Percentiles rank a stretch among this genome's conserved stretches.
These are phyloP conservation scores for Trachythela sp. DNA, from an alignment of 64 coral and sea anemone species.

Conservation along the genomic window DNA sequence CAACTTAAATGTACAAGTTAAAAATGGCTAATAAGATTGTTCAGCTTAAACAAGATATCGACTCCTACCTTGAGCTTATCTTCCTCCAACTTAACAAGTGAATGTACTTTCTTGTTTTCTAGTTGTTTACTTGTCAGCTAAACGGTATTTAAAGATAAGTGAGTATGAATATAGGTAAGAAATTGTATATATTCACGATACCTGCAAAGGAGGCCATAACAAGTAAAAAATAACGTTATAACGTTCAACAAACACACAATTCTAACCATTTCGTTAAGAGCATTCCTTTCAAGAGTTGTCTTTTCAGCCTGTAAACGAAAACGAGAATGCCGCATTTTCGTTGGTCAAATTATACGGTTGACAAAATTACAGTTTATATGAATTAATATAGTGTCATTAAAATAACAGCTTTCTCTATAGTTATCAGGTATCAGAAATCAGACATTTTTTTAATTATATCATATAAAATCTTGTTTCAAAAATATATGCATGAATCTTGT, in stretches of 20 bases:
- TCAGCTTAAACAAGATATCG: not conserved
- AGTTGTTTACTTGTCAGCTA: not conserved
- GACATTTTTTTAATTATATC: no score
- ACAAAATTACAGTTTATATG: no score
- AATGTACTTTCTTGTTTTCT: not conserved
- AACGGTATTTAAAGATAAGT: not conserved
- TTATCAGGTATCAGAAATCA: no score
- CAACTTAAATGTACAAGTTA: not conserved
- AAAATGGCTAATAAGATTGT: not conserved
- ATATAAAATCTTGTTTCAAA: no score
- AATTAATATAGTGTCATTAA: no score
- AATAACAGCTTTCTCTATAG: no score
- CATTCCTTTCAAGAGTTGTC: constrained; percentile 82
- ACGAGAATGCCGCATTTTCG: not conserved
- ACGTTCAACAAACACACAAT: no score
- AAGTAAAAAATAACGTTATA: no score
- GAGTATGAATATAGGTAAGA: not conserved
- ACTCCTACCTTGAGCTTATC: not conserved
- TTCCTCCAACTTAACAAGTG: not conserved
- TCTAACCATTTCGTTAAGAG: constrained; percentile 80
- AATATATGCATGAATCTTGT: no score
- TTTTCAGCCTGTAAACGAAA: constrained; percentile 70
- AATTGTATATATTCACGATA: no score
- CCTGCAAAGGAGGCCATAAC: no score
- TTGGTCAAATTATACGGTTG: no score